Evolutionary conservation across 2,888 invertebrate genomes (phyloP), one percentile per base, ranked within the genome.

Genomic region (Mesoligia furuncula): DNA sequence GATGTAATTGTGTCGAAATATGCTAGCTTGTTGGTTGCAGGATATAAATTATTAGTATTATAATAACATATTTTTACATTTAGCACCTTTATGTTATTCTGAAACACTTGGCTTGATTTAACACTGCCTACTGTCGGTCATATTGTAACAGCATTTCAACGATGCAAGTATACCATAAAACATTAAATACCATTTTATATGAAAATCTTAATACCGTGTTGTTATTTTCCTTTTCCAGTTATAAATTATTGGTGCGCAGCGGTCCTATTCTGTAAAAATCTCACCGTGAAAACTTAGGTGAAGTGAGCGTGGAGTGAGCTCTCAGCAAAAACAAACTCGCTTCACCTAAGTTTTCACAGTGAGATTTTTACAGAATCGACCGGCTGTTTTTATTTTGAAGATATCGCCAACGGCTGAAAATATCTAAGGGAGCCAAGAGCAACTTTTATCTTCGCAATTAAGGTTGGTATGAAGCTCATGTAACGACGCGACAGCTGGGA

Each of bases 31-130:
- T 83, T 79, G 85, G 83, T 88, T 79, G 81, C 84, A 75, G 81
- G 73, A 81, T 82, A 85, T 83, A 88, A 88, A 88, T 88, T 87
- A 75, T 86, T 89, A 89, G 89, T 88, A 89, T 89, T 88, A 88
- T 77, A 82, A 80, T 85, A 86, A 86, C 79, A 77, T 86, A 86
- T 86, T 88, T 89, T 84, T 88, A 89, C 88, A 85, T 79, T 57
- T 72, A 86, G 88, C 88, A 89, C 88, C 79, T 77, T 76, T 77
- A 81, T 80, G 61, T 85, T 86, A 85, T 84, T 84, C 72, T 73
- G 51, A 79, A 83, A 87, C 86, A 86, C 89, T 75, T 79, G 70
- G 88, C 89, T 89, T 88, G 75, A 74, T 79, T 87, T 89, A 89
- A 88, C 88, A 84, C 85, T 85, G 80, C 77, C 77, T 69, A 80